Conservation (phyloP, 2,888 invertebrate genomes). For the Chrysopilus asiliformis region DNA sequence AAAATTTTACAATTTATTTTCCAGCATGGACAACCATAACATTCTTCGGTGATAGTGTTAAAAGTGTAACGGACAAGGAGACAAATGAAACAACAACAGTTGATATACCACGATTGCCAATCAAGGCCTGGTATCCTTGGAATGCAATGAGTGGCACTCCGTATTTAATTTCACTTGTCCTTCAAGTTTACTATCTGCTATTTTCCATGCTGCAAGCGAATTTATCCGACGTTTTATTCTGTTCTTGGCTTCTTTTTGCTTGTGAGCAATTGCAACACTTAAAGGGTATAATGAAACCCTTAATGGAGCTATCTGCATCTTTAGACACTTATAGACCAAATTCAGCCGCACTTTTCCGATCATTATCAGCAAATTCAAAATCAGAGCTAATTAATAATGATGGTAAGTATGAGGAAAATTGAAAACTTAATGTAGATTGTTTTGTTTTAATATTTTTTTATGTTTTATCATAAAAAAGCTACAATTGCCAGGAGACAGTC, state of each 20-base stretch:
- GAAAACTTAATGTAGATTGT: too few relatives aligned
- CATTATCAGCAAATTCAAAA: constrained; percentile 38
- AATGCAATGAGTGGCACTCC: constrained; percentile 54
- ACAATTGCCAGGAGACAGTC: too few relatives aligned
- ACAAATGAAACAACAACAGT: constrained; percentile 57
- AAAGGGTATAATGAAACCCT: constrained; percentile 73
- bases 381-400: constrained; percentile 34
- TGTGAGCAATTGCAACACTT: constrained; percentile 76
- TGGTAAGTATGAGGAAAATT: constrained; percentile 19
- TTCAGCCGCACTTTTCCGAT: constrained; percentile 54
- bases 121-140: constrained; percentile 71
- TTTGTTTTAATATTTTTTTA: too few relatives aligned
- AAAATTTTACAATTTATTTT: background rate
- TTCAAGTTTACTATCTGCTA: constrained; percentile 56
- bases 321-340: constrained; percentile 63
- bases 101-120: constrained; percentile 55
- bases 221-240: constrained; percentile 63
- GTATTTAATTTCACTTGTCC: constrained; percentile 51
- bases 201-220: constrained; percentile 49
- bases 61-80: constrained; percentile 49
- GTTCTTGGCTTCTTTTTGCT: constrained; percentile 72
- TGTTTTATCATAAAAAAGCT: too few relatives aligned
- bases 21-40: constrained; percentile 66
- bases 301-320: constrained; percentile 75
- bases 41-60: constrained; percentile 66